These are phyloP conservation scores for Heliconius erato DNA, from an alignment of 2,888 invertebrate genomes.

Conservation along the genomic window DNA sequence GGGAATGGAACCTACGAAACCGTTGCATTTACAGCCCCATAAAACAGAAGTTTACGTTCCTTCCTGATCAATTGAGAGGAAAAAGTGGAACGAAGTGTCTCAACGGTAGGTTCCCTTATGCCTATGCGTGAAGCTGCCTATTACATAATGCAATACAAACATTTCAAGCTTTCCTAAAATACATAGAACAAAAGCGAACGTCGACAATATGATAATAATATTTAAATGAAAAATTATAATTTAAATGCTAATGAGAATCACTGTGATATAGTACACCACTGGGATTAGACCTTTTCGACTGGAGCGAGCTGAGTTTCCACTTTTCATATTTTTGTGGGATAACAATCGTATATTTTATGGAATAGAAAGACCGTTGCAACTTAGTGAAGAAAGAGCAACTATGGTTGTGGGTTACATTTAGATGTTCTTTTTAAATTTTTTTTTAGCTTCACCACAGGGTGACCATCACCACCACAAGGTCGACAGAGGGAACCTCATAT, in stretches of 20 bases:
- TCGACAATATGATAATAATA: conserved; percentile 49
- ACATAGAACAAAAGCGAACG: conserved; percentile 25
- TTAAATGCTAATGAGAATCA: conserved; percentile 58
- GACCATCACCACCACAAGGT: too few species aligned
- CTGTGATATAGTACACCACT: conserved; percentile 55
- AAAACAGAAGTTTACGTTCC: too few species aligned
- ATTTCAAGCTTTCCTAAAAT: neutral
- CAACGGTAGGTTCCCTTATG: neutral
- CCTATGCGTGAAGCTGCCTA: neutral
- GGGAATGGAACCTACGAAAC: neutral
- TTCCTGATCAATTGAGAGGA: too few species aligned
- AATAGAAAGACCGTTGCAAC: neutral
- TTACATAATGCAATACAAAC: neutral
- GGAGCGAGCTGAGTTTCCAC: conserved; percentile 34
- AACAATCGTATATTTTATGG: conserved; percentile 9
- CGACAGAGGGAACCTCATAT: neutral
- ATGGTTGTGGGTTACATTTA: neutral
- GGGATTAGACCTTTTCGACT: conserved; percentile 50
- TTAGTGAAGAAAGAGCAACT: neutral
- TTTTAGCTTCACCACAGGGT: neutral
- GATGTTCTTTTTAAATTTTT: neutral
- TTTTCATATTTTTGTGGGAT: conserved; percentile 30
- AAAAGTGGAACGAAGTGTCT: neutral
- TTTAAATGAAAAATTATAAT: conserved; percentile 58
- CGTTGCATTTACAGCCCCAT: neutral